Evolutionary conservation across 2,113 vertebrate species (phyloP).

Genomic region (Ornithorhynchus anatinus): DNA sequence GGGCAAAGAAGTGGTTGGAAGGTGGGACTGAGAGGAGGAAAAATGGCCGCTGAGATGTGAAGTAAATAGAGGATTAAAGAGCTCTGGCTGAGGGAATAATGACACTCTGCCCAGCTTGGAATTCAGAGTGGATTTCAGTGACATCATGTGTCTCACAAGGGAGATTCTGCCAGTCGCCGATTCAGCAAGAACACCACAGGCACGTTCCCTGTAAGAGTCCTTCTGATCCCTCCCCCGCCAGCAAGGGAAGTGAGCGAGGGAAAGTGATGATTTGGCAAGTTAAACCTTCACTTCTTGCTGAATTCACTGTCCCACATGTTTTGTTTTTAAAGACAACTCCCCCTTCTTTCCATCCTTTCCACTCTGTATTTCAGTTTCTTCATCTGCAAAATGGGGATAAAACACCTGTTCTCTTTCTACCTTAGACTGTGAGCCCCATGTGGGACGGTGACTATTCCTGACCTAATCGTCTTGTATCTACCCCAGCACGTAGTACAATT

Average conservation of each 20-base stretch:
- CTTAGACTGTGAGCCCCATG: too few relatives aligned
- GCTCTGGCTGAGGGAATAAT: background rate
- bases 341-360: too few relatives aligned
- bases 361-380: too few relatives aligned
- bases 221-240: background rate
- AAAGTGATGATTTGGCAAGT: background rate
- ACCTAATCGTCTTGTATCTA: too few relatives aligned
- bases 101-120: background rate
- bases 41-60: background rate
- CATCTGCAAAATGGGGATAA: too few relatives aligned
- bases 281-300: too few relatives aligned
- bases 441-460: too few relatives aligned
- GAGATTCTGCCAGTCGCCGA: background rate
- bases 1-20: background rate
- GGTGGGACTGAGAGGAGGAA: background rate
- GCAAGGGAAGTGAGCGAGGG: background rate
- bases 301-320: too few relatives aligned
- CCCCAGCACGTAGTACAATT: too few relatives aligned
- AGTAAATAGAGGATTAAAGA: background rate
- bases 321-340: too few relatives aligned
- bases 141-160: background rate
- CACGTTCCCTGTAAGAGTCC: background rate
- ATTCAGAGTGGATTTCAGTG: background rate
- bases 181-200: background rate
- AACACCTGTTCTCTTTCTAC: too few relatives aligned